Base-by-base conservation (phyloP, 2,888 invertebrate species). In the Parascotia fuliginaria region DNA sequence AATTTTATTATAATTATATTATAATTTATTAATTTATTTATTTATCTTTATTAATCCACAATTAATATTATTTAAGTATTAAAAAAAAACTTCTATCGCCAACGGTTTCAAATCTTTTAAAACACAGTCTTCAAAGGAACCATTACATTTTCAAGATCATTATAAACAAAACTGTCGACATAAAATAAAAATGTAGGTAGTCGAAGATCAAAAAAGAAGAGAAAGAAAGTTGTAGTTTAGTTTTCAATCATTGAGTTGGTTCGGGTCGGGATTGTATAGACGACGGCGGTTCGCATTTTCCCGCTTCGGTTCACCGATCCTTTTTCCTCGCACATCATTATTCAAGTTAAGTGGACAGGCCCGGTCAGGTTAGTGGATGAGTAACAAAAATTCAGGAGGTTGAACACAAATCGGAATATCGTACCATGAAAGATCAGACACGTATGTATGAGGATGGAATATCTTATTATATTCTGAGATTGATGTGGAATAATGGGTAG, bases 301-400 rank as follows among this genome's bases (percentile, higher is more conserved):
- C 79, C 81, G 80, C 77, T 79, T 81, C 85, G 78, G 75, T 78
- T 78, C 74, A 64, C 70, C 71, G 74, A 78, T 76, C 83, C 83
- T 75, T 82, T 83, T 78, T 70, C 76, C 77, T 78, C 84, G 73
- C 84, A 86, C 86, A 85, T 88, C 88, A 88, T 89, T 89, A 89
- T 87, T 89, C 89, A 88, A 83, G 83, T 82, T 87, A 89, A 88
- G 85, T 87, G 87, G 88, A 86, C 85, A 81, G 83, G 68, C 71
- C 77, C 75, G 80, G 83, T 81, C 79, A 83, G 81, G 83, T 83
- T 81, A 81, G 82, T 76, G 80, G 81, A 83, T 84, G 83, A 78
- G 85, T 85, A 84, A 87, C 82, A 81, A 80, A 85, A 82, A 83
- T 79, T 79, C 76, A 74, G 75, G 72, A 70, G 76, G 68, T 72